phyloP scores from a whole-genome alignment of 2,888 invertebrate species.

The Neocrepidodera transversa region DNA sequence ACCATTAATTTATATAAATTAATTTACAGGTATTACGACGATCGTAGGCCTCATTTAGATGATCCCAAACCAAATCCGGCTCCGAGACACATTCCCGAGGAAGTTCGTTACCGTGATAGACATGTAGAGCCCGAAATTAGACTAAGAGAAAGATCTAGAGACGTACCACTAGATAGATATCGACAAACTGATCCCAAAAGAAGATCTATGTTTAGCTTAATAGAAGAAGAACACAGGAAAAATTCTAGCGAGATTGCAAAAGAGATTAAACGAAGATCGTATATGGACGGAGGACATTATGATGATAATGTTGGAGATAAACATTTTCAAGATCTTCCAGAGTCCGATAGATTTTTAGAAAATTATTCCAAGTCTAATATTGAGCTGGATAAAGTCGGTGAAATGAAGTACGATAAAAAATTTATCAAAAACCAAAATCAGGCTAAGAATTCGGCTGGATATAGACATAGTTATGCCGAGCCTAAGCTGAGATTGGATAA shows the following conservation, averaged over 20 bases:
- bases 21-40: conserved; percentile 44
- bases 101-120: conserved; percentile 48
- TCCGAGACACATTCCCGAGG: conserved; percentile 50
- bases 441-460: conserved; percentile 51
- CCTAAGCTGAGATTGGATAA: conserved; percentile 62
- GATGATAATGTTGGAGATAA: conserved; percentile 51
- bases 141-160: conserved; percentile 38
- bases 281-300: conserved; percentile 55
- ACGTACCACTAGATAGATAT: conserved; percentile 44
- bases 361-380: conserved; percentile 55
- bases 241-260: conserved; percentile 62
- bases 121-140: conserved; percentile 34
- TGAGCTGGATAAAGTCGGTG: conserved; percentile 52
- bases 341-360: conserved; percentile 53
- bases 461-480: conserved; percentile 73
- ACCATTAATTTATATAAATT: too few species aligned
- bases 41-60: conserved; percentile 39
- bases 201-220: conserved; percentile 59
- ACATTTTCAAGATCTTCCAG: conserved; percentile 58
- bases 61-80: conserved; percentile 52
- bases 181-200: conserved; percentile 55
- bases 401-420: conserved; percentile 50
- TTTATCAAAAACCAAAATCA: conserved; percentile 53
- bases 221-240: conserved; percentile 61
- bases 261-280: conserved; percentile 61